These are phyloP conservation scores for Helleia helle DNA, from an alignment of 2,888 invertebrate species.

Conservation along the genomic window DNA sequence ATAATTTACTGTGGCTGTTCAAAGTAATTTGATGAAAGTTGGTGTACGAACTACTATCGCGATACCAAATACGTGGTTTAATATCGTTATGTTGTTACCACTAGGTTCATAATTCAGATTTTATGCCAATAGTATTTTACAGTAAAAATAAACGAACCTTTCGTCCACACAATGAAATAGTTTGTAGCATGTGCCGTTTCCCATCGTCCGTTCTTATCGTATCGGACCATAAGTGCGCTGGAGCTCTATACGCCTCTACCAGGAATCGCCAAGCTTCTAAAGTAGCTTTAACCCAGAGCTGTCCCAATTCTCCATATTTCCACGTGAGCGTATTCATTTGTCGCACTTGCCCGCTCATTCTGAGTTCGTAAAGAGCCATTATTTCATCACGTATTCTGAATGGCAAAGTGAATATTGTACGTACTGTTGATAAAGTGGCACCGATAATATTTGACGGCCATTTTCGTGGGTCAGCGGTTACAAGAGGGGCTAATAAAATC, in stretches of 20 bases:
- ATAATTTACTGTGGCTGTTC: too few relatives aligned
- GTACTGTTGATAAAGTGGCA: constrained; percentile 29
- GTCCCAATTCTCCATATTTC: constrained; percentile 56
- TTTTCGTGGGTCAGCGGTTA: constrained; percentile 57
- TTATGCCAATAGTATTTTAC: too few relatives aligned
- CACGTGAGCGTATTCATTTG: constrained; percentile 50
- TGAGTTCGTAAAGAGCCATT: constrained; percentile 43
- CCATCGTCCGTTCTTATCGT: constrained; percentile 72
- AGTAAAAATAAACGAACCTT: constrained; percentile 61
- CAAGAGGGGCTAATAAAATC: constrained; percentile 54
- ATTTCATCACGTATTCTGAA: constrained; percentile 44
- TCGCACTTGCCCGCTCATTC: constrained; percentile 40
- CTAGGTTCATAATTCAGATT: too few relatives aligned
- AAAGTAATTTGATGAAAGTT: too few relatives aligned
- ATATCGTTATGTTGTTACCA: too few relatives aligned
- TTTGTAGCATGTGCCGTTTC: constrained; percentile 72
- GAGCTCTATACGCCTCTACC: constrained; percentile 48
- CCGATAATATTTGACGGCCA: constrained; percentile 46
- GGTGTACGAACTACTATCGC: too few relatives aligned
- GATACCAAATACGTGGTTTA: too few relatives aligned
- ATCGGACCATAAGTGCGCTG: constrained; percentile 65
- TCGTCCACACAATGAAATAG: constrained; percentile 79
- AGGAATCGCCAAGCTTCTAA: constrained; percentile 42
- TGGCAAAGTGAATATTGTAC: constrained; percentile 40
- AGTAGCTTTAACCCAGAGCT: constrained; percentile 46